phyloP scores from a whole-genome alignment of 2,113 vertebrate genomes.

The Donacobius atricapilla region DNA sequence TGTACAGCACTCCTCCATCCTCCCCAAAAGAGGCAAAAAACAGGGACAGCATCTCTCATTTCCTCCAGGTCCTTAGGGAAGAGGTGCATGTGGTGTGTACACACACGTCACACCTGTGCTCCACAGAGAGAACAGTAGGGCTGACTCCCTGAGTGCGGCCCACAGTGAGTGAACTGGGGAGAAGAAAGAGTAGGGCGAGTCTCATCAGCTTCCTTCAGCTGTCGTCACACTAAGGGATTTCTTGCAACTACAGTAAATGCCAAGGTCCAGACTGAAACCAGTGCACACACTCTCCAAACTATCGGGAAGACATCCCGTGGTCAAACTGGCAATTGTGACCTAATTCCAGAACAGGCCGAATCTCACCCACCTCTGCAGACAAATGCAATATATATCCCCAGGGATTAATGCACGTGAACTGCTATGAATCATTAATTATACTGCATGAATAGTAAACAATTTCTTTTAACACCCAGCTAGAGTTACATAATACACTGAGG shows the following conservation, averaged over 20 bases:
- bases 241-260: not conserved
- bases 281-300: not conserved
- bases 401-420: not conserved
- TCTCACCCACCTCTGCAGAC: not conserved
- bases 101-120: not conserved
- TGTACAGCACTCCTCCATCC: not conserved
- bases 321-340: not conserved
- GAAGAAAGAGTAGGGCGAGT: not conserved
- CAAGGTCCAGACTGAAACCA: not conserved
- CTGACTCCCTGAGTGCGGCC: not conserved
- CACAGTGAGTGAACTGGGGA: not conserved
- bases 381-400: not conserved
- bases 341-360: not conserved
- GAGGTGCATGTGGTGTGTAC: too few species aligned
- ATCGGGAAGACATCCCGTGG: not conserved
- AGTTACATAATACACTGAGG: not conserved
- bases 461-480: not conserved
- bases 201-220: not conserved
- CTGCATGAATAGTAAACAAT: not conserved
- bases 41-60: not conserved
- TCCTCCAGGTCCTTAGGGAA: not conserved
- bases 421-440: not conserved
- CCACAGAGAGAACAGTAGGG: not conserved
- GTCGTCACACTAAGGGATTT: not conserved
- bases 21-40: not conserved